Conservation (phyloP, 2,113 vertebrate species). For the Corythornis vintsioides region DNA sequence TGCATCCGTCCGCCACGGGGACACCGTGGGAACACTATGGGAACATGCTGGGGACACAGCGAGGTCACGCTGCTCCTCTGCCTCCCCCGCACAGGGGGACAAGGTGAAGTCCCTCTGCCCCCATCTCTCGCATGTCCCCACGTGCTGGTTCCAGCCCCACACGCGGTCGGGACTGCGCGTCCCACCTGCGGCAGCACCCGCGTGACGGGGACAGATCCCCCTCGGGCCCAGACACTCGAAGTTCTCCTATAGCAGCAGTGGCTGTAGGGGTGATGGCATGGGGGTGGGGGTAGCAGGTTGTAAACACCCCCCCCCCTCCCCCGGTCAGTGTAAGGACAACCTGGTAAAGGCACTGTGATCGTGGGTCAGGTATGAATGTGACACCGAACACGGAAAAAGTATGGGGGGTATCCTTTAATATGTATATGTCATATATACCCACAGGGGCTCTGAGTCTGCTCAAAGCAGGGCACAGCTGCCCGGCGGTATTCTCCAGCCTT, state of each 20-base stretch:
- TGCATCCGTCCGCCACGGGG: rapidly evolving
- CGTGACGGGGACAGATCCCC: rapidly evolving
- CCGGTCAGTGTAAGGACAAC: not conserved
- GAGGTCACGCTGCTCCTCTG: not conserved
- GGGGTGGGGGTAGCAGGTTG: not conserved
- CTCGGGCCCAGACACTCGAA: rapidly evolving
- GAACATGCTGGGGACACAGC: rapidly evolving
- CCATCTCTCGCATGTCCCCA: rapidly evolving
- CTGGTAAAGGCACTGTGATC: not conserved
- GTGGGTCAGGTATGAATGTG: rapidly evolving
- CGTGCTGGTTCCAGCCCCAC: not conserved
- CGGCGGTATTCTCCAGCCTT: not conserved
- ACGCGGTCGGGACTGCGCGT: rapidly evolving
- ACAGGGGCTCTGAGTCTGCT: not conserved
- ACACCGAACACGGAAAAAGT: not conserved
- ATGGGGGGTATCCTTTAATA: too few relatives aligned
- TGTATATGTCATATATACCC: not conserved
- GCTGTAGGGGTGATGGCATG: too few relatives aligned
- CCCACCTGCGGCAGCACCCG: not conserved
- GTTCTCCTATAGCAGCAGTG: not conserved
- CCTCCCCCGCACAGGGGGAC: not conserved
- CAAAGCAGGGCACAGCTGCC: not conserved
- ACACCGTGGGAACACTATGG: rapidly evolving
- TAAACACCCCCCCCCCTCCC: not conserved
- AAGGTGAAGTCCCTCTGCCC: rapidly evolving